Base-by-base conservation (phyloP, 1,140 invertebrate species). In the Rhagoletis zephyria region DNA sequence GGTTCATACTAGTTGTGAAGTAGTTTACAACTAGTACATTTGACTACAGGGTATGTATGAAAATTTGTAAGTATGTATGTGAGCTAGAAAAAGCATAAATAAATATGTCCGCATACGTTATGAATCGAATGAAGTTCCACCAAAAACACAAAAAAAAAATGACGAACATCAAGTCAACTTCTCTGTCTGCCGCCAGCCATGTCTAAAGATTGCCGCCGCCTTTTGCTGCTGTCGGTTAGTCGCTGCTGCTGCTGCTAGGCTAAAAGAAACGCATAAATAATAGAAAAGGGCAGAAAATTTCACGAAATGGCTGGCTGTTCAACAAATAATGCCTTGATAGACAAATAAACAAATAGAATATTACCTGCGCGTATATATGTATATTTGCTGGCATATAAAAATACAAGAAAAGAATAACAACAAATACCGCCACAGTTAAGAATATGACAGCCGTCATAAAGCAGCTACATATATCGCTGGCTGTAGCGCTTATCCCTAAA, bases 251-350 rank as follows among this genome's bases (percentile, higher is more conserved):
- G n/a, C 61, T n/a, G 61, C 61, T 14, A 14, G 16, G 61, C 51
- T 56, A 10, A 56, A 56, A 56, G 51, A 5, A 56, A 63, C 61
- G 61, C 61, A 63, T 63, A 67, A 67, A 67, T 30, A 67, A 67
- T 67, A 40, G 64, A 40, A 67, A 67, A 9, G 48, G 5, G 56
- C 19, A 56, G 19, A 56, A 30, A 81, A 30, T 56, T 81, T 81
- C 56, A 56, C 59, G 48, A 81, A 81, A 81, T 81, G 74, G 74
- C 30, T 30, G 30, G 30, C 74, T 81, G 74, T 81, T 81, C 74
- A 42, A 81, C 74, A 59, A 81, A 81, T 56, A 56, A 51, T 56
- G 16, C 45, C 48, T 7, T 7, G n/a, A 56, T 56, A 59, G 30
- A 81, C 74, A 51, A 81, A 81, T 56, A 81, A 81, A 42, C 48